These are phyloP conservation scores for Clamator glandarius DNA, from an alignment of 2,797 vertebrate genomes.

Conservation along the genomic window DNA sequence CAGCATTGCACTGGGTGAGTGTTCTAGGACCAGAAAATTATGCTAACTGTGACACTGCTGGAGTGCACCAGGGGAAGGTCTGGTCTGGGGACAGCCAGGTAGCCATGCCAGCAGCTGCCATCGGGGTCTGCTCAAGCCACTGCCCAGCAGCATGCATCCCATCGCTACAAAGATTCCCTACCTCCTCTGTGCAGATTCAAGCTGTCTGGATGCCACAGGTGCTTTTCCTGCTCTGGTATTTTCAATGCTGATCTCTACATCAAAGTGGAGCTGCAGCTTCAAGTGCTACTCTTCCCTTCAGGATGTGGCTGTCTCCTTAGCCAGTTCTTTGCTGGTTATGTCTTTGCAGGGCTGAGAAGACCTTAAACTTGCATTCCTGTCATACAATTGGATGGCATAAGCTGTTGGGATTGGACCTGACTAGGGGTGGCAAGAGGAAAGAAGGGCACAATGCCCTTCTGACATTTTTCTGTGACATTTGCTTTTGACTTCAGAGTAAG, in stretches of 20 bases:
- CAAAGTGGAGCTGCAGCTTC: conserved; percentile 35
- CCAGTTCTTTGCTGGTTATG: neutral
- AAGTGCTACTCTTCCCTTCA: neutral
- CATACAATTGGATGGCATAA: neutral
- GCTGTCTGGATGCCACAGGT: accelerated
- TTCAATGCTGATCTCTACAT: neutral
- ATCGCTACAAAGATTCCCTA: accelerated
- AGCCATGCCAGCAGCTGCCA: neutral
- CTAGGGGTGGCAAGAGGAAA: neutral
- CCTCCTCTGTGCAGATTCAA: neutral
- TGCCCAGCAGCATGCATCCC: neutral
- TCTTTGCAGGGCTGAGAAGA: neutral
- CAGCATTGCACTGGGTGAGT: accelerated
- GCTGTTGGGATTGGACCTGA: neutral
- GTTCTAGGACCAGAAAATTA: neutral
- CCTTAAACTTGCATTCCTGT: neutral
- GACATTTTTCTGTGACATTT: neutral
- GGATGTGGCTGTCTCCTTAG: neutral
- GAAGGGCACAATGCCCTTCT: neutral
- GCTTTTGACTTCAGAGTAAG: neutral
- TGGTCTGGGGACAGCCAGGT: accelerated
- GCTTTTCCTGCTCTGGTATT: neutral
- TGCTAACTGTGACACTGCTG: neutral
- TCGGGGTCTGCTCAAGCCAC: neutral
- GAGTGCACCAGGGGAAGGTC: neutral